These are phyloP conservation scores for Sylvia borin DNA, from an alignment of 2,797 vertebrate genomes.

Conservation along the genomic window DNA sequence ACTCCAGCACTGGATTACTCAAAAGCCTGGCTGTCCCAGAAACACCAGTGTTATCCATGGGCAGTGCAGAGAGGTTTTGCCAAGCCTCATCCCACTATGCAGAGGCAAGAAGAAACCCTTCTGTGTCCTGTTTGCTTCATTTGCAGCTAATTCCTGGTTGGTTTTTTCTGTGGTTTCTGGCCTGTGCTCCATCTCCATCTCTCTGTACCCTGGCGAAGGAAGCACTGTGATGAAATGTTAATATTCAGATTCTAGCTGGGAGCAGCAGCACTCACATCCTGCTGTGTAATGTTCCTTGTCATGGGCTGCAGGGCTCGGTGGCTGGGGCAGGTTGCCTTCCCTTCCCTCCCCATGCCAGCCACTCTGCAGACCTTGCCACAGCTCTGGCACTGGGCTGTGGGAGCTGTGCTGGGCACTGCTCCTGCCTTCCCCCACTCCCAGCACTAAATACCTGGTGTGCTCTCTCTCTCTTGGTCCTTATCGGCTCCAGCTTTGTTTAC, in stretches of 20 bases:
- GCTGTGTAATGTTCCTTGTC: background rate
- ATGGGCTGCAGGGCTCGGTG: background rate
- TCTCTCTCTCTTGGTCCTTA: background rate
- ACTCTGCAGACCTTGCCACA: accelerated
- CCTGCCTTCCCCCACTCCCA: background rate
- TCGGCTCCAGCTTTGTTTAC: constrained; percentile 12
- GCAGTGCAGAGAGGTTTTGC: background rate
- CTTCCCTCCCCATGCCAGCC: accelerated
- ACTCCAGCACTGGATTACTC: background rate
- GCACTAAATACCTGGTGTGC: background rate
- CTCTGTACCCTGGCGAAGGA: background rate
- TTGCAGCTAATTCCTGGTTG: background rate
- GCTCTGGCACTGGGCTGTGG: background rate
- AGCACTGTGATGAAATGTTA: background rate
- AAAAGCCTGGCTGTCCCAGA: background rate
- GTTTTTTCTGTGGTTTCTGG: background rate
- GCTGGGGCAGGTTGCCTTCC: background rate
- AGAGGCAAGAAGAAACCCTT: background rate
- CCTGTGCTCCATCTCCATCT: background rate
- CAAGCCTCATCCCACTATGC: background rate
- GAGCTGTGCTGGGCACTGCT: background rate
- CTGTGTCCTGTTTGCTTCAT: background rate
- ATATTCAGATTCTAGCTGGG: background rate
- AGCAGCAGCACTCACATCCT: background rate
- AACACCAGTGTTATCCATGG: accelerated